phyloP scores from a whole-genome alignment of 53 echinoderm and acorn worm genomes.

The Temnopleurus reevesii region DNA sequence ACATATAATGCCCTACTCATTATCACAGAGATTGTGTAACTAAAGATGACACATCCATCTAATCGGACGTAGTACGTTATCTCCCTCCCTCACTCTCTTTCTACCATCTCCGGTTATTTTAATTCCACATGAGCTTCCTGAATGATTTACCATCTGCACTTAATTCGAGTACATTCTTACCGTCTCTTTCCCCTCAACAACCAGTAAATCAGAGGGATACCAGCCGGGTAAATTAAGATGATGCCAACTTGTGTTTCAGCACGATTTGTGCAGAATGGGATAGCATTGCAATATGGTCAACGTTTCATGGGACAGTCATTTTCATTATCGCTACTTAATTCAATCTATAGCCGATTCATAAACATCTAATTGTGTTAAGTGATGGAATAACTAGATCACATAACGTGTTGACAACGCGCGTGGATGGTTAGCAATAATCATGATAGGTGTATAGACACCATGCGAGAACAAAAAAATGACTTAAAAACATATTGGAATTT shows the following conservation, averaged over 20 bases:
- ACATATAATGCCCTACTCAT: background rate
- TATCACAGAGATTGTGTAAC: background rate
- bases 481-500: no score
- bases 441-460: no score
- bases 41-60: background rate
- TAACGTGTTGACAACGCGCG: background rate
- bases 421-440: no score
- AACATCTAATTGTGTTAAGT: constrained; percentile 12
- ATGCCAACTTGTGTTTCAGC: background rate
- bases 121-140: background rate
- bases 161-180: background rate
- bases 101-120: background rate
- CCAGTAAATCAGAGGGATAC: background rate
- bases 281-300: background rate
- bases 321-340: background rate
- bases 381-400: background rate
- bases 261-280: background rate
- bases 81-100: no score
- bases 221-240: background rate
- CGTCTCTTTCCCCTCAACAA: background rate
- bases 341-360: background rate
- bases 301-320: background rate
- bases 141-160: constrained; percentile 18
- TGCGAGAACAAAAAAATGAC: no score
- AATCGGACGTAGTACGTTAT: background rate